Evolutionary conservation across 2,797 vertebrate genomes (phyloP).

Genomic region (Tokudaia muenninki): DNA sequence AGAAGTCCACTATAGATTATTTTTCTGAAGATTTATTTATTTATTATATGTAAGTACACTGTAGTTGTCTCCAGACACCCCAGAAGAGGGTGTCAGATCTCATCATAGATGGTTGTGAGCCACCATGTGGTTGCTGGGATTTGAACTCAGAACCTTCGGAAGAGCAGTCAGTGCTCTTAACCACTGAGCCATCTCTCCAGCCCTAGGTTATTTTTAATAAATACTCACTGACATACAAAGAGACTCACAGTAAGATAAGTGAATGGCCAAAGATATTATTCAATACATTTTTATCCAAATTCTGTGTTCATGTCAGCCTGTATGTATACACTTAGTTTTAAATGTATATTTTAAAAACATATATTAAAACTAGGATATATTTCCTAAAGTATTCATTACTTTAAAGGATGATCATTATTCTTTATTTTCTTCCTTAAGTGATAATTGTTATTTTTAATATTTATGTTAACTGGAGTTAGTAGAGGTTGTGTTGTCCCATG

Average conservation of each 20-base stretch:
- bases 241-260: neutral
- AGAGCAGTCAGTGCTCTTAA: too few relatives aligned
- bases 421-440: neutral
- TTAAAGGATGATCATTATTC: neutral
- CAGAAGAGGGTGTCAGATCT: too few relatives aligned
- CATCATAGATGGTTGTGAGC: too few relatives aligned
- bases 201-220: constrained; percentile 14
- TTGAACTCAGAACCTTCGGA: too few relatives aligned
- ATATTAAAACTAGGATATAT: neutral
- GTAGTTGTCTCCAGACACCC: too few relatives aligned
- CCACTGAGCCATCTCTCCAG: too few relatives aligned
- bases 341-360: constrained; percentile 14
- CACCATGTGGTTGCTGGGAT: too few relatives aligned
- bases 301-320: neutral
- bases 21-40: neutral
- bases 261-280: constrained; percentile 26
- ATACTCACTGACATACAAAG: constrained; percentile 46
- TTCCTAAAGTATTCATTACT: constrained; percentile 37
- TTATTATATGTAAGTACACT: too few relatives aligned
- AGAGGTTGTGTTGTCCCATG: neutral
- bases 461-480: neutral
- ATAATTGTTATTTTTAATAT: neutral
- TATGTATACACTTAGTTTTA: neutral
- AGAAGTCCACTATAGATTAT: constrained; percentile 20
- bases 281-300: neutral